Conservation (phyloP, 2,888 invertebrate species). For the Oegoconia quadripuncta region DNA sequence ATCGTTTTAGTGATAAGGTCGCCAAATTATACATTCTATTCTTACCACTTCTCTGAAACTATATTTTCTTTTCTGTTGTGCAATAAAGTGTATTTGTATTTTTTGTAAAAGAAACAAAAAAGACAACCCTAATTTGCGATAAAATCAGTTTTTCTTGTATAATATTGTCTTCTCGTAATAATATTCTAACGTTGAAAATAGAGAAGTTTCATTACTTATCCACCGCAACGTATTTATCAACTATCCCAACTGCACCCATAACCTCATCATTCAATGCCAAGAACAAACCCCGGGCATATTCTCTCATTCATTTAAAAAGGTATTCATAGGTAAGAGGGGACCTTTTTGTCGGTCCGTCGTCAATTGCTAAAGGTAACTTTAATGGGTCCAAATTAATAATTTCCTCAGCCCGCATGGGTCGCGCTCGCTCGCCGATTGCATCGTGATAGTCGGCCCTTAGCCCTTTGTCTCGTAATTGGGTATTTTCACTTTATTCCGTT, state of each 20-base stretch:
- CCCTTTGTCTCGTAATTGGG: constrained; percentile 14
- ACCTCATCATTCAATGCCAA: constrained; percentile 15
- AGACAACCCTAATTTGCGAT: no score
- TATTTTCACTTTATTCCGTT: constrained; percentile 39
- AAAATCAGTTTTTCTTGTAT: no score
- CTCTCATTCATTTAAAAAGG: constrained; percentile 13
- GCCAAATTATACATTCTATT: no score
- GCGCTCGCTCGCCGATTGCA: constrained; percentile 1
- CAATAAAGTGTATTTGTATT: no score
- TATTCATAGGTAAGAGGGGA: constrained; percentile 28
- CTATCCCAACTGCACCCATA: no score
- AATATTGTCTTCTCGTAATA: no score
- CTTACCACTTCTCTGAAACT: no score
- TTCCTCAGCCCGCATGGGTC: constrained; percentile 55
- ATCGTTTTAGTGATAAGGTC: no score
- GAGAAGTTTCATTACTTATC: not conserved
- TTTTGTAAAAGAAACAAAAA: no score
- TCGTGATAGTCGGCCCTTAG: not conserved
- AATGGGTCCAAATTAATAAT: constrained; percentile 65
- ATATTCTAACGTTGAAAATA: no score
- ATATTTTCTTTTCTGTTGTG: no score
- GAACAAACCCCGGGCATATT: constrained; percentile 9
- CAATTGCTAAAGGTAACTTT: constrained; percentile 58
- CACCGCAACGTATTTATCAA: not conserved
- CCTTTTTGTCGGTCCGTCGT: constrained; percentile 48